Evolutionary conservation across 2,888 invertebrate genomes (phyloP).

Genomic region (Diplazon laetatorius): DNA sequence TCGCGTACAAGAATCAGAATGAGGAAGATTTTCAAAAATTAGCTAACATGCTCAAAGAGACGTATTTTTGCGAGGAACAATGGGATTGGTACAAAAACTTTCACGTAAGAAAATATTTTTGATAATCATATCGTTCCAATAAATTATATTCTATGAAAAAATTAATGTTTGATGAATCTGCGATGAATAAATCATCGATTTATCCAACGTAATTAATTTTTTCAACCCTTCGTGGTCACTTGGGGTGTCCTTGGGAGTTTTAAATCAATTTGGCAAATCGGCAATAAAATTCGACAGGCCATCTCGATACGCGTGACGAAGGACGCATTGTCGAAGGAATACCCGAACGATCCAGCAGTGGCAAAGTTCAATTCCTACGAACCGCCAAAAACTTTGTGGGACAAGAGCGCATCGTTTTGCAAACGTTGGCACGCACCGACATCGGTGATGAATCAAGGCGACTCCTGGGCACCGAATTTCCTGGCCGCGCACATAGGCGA

Average conservation of each 20-base stretch:
- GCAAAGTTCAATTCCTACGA: slow-evolving; percentile 84
- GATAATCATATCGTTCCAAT: too few species aligned
- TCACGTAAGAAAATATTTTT: slow-evolving; percentile 70
- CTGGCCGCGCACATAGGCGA: slow-evolving; percentile 82
- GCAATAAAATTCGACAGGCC: slow-evolving; percentile 67
- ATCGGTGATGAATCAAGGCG: slow-evolving; percentile 88
- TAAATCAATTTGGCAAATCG: too few species aligned
- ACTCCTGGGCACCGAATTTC: slow-evolving; percentile 91
- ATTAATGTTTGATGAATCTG: too few species aligned
- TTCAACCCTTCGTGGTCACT: too few species aligned
- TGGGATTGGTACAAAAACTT: slow-evolving; percentile 78
- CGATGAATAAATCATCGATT: too few species aligned
- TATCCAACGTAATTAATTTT: too few species aligned
- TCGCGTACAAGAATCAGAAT: slow-evolving; percentile 82
- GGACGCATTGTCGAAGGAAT: slow-evolving; percentile 87
- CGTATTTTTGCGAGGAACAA: slow-evolving; percentile 72
- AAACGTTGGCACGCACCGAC: slow-evolving; percentile 77
- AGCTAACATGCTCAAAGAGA: slow-evolving; percentile 72
- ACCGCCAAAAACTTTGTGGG: slow-evolving; percentile 83
- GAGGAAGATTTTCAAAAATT: slow-evolving; percentile 77
- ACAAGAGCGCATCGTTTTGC: slow-evolving; percentile 55
- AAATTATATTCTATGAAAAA: not conserved
- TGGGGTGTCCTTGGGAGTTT: too few species aligned
- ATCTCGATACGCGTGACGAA: slow-evolving; percentile 81
- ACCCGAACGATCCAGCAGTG: slow-evolving; percentile 85